Base-by-base conservation (phyloP, 2,113 vertebrate genomes). In the Myotis yumanensis region DNA sequence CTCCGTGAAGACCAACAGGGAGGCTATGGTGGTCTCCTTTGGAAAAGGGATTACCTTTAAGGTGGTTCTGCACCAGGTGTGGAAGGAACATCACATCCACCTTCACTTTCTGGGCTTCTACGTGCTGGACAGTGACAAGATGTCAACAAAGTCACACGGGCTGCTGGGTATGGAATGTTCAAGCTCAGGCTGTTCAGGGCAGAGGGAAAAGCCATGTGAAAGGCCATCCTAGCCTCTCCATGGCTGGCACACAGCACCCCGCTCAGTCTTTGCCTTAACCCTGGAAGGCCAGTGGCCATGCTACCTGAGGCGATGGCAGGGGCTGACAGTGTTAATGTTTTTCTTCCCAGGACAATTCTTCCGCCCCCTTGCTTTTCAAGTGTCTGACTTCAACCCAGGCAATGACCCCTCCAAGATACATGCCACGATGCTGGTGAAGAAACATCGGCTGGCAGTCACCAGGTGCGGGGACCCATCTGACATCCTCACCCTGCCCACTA, bases 31-130 rank as follows among this genome's bases (percentile, higher is more conserved):
- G 17, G 93, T 99, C 16, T 98, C 98, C 79, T 98, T 99, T 76
- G 99, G 97, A 96, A 98, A 98, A 25, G 98, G 99, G 2, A 98
- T 97, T 68, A 99, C 98, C 86, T 99, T 99, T 98, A 98, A 99
- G 89, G 98, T 99, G 76, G 90, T 99, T 96, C 97, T 99, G 68
- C 99, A 99, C 97, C 98, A 99, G 97, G 98, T 99, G 32, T 99
- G 99, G 99, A 98, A 98, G 97, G 98, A 99, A 76, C 98, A 99
- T 93, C 99, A 99, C 0, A 97, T 98, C 82, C 99, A 99, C 95
- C 97, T 93, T 86, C 99, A 99, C 96, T 99, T 99, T 94, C 97
- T 99, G 80, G 99, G 99, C 48, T 99, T 99, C 89, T 99, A 99
- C 57, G 99, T 98, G 22, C 7, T 99, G 93, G 98, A 99, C 94